Conservation (phyloP, 2,113 vertebrate genomes). For the Sciurus niger region DNA sequence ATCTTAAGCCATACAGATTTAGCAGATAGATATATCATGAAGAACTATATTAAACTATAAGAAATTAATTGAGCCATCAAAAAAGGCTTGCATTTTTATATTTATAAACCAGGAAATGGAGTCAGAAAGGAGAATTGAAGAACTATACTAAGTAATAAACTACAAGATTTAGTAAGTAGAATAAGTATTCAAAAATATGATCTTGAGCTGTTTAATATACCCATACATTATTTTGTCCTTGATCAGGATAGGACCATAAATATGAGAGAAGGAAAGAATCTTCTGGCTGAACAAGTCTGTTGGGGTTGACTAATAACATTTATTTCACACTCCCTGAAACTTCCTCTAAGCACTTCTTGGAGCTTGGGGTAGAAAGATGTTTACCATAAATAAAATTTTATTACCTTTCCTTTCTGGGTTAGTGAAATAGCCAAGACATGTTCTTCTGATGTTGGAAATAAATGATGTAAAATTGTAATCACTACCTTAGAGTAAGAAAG, state of each 20-base stretch:
- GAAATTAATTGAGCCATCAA: conserved; percentile 20
- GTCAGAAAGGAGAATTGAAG: conserved; percentile 15
- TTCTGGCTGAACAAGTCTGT: conserved; percentile 3
- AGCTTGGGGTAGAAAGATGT: conserved; percentile 36
- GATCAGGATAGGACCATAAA: conserved; percentile 58
- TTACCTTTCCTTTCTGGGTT: conserved; percentile 28
- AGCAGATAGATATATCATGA: background rate
- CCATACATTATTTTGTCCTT: conserved; percentile 55
- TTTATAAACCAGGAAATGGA: conserved; percentile 41
- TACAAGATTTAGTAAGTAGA: conserved; percentile 43
- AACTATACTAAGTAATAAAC: background rate
- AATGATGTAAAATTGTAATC: background rate
- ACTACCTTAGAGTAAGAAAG: background rate
- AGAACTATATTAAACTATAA: background rate
- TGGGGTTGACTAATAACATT: conserved; percentile 47
- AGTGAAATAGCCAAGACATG: conserved; percentile 38
- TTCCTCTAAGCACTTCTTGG: conserved; percentile 21
- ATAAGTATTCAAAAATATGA: conserved; percentile 24
- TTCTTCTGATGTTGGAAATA: background rate
- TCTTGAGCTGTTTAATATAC: conserved; percentile 39
- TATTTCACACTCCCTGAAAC: conserved; percentile 54
- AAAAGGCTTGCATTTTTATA: conserved; percentile 21
- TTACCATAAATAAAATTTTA: conserved; percentile 57
- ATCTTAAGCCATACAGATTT: background rate
- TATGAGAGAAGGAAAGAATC: conserved; percentile 10